phyloP scores from a whole-genome alignment of 2,888 invertebrate species.

The Geotrupes spiniger region DNA sequence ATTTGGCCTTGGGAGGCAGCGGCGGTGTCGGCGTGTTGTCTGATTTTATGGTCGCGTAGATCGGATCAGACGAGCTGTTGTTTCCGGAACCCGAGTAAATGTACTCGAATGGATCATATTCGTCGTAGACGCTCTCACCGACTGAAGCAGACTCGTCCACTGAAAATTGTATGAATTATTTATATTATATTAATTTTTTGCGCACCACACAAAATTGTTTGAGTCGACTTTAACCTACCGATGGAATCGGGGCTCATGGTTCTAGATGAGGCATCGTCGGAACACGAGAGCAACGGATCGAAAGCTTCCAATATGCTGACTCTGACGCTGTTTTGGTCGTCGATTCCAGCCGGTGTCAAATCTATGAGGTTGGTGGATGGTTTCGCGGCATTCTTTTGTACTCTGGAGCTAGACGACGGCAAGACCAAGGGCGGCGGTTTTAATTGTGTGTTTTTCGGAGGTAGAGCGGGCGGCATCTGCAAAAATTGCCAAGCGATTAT shows the following conservation, averaged over 20 bases:
- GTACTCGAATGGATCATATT: slow-evolving; percentile 77
- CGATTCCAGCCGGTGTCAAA: slow-evolving; percentile 51
- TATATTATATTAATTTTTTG: slow-evolving; percentile 13
- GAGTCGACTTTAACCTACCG: slow-evolving; percentile 51
- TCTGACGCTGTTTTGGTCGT: slow-evolving; percentile 55
- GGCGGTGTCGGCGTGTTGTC: slow-evolving; percentile 55
- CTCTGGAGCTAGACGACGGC: slow-evolving; percentile 29
- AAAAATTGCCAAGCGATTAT: slow-evolving; percentile 15
- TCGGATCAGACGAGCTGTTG: slow-evolving; percentile 64
- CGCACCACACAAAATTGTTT: slow-evolving; percentile 3
- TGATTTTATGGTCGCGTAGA: slow-evolving; percentile 64
- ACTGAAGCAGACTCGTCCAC: slow-evolving; percentile 57
- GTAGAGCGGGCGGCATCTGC: slow-evolving; percentile 41
- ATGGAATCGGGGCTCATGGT: slow-evolving; percentile 51
- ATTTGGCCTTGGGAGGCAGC: slow-evolving; percentile 57
- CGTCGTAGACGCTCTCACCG: slow-evolving; percentile 67
- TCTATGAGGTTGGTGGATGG: slow-evolving; percentile 57
- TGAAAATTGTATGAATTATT: slow-evolving; percentile 37
- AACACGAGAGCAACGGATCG: slow-evolving; percentile 73
- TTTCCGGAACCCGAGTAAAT: slow-evolving; percentile 63
- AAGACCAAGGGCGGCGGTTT: slow-evolving; percentile 39
- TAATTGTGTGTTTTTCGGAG: slow-evolving; percentile 44
- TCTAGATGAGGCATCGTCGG: slow-evolving; percentile 38
- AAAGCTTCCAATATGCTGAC: slow-evolving; percentile 82
- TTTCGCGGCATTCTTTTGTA: slow-evolving; percentile 21